phyloP scores from a whole-genome alignment of 2,797 vertebrate genomes.

The Sebastes iracundus region DNA sequence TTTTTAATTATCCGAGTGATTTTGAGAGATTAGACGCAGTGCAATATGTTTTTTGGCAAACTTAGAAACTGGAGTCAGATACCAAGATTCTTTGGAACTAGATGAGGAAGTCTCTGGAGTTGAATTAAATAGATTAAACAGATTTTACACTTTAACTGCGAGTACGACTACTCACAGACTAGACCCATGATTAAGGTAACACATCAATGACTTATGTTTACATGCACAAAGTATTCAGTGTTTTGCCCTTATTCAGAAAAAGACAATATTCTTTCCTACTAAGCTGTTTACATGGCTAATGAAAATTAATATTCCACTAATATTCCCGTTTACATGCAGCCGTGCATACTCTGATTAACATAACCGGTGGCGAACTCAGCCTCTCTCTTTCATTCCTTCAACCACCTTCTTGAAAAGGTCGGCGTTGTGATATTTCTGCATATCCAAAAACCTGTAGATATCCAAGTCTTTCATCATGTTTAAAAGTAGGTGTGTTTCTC shows the following conservation, averaged over 20 bases:
- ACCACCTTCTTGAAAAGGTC: not conserved
- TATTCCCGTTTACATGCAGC: not conserved
- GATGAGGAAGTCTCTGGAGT: not conserved
- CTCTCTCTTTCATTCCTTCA: not conserved
- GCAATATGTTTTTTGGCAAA: conserved; percentile 5
- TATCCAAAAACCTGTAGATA: not conserved
- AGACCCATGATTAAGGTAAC: not conserved
- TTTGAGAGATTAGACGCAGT: conserved; percentile 39
- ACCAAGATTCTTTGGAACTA: not conserved
- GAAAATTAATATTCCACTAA: not conserved
- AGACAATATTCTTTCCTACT: not conserved
- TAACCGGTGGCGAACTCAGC: not conserved
- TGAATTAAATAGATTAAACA: not conserved
- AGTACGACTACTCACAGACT: not conserved
- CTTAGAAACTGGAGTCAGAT: not conserved
- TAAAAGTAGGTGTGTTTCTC: not conserved
- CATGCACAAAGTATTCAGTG: not conserved
- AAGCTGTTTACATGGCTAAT: not conserved
- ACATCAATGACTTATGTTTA: not conserved
- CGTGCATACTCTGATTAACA: not conserved
- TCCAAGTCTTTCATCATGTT: not conserved
- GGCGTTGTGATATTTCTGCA: no score
- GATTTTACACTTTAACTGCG: not conserved
- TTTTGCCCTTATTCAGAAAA: no score
- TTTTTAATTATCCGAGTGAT: conserved; percentile 46